phyloP scores from a whole-genome alignment of 2,888 invertebrate species.

The Leptarthrus brevirostris region DNA sequence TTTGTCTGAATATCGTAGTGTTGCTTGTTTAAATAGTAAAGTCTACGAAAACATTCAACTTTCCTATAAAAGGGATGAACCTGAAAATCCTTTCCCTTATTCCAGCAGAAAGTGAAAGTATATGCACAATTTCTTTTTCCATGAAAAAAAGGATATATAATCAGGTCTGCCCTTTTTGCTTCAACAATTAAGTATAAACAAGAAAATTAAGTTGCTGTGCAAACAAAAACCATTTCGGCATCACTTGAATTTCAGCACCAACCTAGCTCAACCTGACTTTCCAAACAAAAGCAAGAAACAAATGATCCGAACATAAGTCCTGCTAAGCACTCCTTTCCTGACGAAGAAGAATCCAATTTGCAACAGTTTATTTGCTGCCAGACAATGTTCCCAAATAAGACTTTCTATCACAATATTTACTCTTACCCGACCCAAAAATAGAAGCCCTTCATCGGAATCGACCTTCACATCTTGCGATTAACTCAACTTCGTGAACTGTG shows the following conservation, averaged over 20 bases:
- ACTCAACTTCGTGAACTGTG: constrained; percentile 28
- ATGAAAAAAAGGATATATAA: too few relatives aligned
- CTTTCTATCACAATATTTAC: constrained; percentile 47
- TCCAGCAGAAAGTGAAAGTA: too few relatives aligned
- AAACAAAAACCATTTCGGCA: neutral
- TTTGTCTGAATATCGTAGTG: too few relatives aligned
- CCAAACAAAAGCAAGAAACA: constrained; percentile 2
- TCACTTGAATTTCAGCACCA: neutral
- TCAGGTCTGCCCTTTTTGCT: neutral
- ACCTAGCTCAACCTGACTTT: constrained; percentile 1
- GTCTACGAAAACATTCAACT: too few relatives aligned
- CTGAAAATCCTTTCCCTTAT: too few relatives aligned
- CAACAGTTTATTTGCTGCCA: constrained; percentile 46
- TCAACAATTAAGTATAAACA: constrained; percentile 35
- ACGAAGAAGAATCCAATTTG: constrained; percentile 45
- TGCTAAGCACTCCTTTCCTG: constrained; percentile 18
- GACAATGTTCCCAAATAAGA: constrained; percentile 46
- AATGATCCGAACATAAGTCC: constrained; percentile 33
- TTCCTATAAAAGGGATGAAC: too few relatives aligned
- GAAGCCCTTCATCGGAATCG: constrained; percentile 34
- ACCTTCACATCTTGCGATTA: constrained; percentile 46
- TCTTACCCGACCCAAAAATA: constrained; percentile 31
- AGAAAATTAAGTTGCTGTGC: constrained; percentile 10
- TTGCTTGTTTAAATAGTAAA: too few relatives aligned
- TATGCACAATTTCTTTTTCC: too few relatives aligned